Percentiles rank a stretch among this genome's conserved stretches.
These are phyloP conservation scores for Vireo griseus DNA, from an alignment of 2,797 vertebrate species.

Conservation along the genomic window DNA sequence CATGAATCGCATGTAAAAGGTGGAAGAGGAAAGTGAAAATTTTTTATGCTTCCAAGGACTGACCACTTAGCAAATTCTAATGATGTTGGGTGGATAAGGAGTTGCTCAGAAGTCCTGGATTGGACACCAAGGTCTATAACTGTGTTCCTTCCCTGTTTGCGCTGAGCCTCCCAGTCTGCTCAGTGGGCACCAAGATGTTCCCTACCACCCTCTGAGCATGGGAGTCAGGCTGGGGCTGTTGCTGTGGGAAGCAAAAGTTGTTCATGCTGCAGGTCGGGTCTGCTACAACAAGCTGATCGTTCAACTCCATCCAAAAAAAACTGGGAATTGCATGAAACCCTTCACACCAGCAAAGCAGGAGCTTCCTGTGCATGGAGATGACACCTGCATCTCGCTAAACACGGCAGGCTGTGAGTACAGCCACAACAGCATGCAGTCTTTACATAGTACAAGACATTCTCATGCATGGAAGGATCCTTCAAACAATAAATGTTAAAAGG, in stretches of 20 bases:
- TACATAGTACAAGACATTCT: rapidly evolving
- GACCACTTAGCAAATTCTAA: not conserved
- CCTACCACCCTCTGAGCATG: not conserved
- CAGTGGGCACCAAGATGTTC: rapidly evolving
- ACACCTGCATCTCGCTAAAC: no score
- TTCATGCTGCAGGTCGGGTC: not conserved
- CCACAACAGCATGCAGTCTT: not conserved
- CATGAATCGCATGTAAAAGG: not conserved
- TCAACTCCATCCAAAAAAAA: not conserved
- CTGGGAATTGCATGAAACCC: rapidly evolving
- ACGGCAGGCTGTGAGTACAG: rapidly evolving
- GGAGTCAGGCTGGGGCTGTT: rapidly evolving
- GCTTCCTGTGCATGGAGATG: rapidly evolving
- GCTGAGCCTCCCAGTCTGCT: not conserved
- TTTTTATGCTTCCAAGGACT: not conserved
- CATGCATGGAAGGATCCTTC: not conserved
- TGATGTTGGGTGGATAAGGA: not conserved
- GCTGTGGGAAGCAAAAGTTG: not conserved
- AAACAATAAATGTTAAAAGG: not conserved
- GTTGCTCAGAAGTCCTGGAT: not conserved
- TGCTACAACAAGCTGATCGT: not conserved
- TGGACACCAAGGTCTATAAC: not conserved
- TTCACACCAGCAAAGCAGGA: not conserved
- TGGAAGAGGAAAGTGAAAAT: not conserved
- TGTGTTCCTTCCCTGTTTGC: not conserved